A percentile compares a stretch with the other conserved stretches of the same genome.
These are phyloP conservation scores for Gymnopithys bicolor DNA, from an alignment of 2,797 vertebrate genomes.

Conservation along the genomic window DNA sequence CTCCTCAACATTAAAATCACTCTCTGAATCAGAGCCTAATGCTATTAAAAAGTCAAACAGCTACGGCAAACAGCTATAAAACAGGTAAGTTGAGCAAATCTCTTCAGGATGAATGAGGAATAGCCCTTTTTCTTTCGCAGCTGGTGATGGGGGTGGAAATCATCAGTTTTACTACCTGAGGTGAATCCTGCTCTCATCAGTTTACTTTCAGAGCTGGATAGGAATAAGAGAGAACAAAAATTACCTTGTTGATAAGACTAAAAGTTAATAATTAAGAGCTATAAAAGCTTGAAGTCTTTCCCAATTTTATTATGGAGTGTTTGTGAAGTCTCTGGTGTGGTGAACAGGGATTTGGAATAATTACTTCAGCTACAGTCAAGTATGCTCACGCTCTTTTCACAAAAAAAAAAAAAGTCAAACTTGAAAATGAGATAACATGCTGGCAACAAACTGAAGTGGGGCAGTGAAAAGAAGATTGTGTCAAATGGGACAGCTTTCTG, in stretches of 20 bases:
- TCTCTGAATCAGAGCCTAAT: not conserved
- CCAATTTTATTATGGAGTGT: not conserved
- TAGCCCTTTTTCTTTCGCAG: not conserved
- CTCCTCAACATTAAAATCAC: constrained; percentile 15
- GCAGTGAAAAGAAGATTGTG: not conserved
- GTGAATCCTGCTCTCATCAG: not conserved
- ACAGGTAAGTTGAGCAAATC: not conserved
- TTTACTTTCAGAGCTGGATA: not conserved
- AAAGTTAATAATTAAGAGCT: not conserved
- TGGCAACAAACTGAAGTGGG: not conserved
- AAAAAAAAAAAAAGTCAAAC: not conserved
- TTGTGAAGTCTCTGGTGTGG: not conserved
- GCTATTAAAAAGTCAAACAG: not conserved
- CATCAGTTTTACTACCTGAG: not conserved
- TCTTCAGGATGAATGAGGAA: not conserved
- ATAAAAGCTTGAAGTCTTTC: not conserved
- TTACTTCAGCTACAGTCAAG: not conserved
- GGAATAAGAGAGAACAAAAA: not conserved
- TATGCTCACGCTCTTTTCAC: not conserved
- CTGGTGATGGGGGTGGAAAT: not conserved
- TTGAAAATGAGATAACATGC: not conserved
- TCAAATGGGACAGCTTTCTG: not conserved
- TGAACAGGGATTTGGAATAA: not conserved
- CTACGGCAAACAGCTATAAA: not conserved
- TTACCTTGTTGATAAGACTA: not conserved